Base-by-base conservation (phyloP, 2,888 invertebrate species). In the Sisyra terminalis region DNA sequence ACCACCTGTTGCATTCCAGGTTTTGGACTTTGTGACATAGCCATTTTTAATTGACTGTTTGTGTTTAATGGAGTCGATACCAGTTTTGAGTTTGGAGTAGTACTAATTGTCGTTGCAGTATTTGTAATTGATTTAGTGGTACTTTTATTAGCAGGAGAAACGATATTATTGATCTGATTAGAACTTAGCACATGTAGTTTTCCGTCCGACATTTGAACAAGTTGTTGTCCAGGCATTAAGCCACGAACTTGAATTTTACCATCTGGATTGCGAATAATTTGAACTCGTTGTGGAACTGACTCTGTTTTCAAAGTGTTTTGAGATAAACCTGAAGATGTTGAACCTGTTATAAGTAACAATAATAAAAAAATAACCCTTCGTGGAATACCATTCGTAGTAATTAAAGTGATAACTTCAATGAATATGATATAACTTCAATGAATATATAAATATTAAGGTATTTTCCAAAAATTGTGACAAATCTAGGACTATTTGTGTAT, bases 161-260 rank as follows among this genome's bases (percentile, higher is more conserved):
- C 52, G 57, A 42, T 50, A 44, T 32, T 61, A 55, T 45, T 50
- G 46, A 50, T 59, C 54, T 77, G 77, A 6, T 72, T 70, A 8
- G 78, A 72, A 57, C 75, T 79, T 29, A 85, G 69, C 13, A 93
- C 79, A 57, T 93, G 92, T 16, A 93, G 65, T 58, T 89, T 88
- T 0, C 94, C 94, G 60, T 94, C 93, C 0, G 92, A 83, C 73
- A 90, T 81, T 58, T 92, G 87, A 35, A 93, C 79, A 44, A 94
- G 66, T 56, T 93, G 92, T 57, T 94, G 94, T 42, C 92, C 93
- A 37, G 90, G 86, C 60, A 88, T 72, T 7, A 94, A 68, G 1
- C 94, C 94, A 46, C 87, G 77, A 2, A 94, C 92, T 52, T 90
- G 87, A 11, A 93, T 68, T 63, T 90, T 89, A 16, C 93, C 93